Base-by-base conservation (phyloP, 2,888 invertebrate genomes). In the Acleris laterana region DNA sequence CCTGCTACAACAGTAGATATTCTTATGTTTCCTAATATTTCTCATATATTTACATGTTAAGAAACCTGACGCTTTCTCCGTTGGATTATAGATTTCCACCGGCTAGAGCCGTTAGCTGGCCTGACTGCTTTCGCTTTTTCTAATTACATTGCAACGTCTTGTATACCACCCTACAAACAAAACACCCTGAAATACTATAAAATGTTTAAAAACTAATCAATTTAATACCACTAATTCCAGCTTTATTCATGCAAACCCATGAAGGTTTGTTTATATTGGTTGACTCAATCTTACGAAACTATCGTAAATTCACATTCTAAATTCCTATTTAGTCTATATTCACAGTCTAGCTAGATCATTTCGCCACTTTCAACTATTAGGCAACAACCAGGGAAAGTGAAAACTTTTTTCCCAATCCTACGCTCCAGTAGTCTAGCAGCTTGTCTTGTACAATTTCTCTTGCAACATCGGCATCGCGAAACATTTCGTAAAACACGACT, bases 391-490 rank as follows among this genome's bases (percentile, higher is more conserved):
- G 85, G 84, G 90, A 90, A 91, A 90, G 88, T 85, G 75, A 63
- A 69, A 77, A 83, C 85, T 87, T 90, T 90, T 88, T 92, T 90
- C 87, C 81, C 86, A 92, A 93, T 92, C 82, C 80, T 85, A 93
- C 91, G 93, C 90, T 92, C 89, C 87, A 92, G 84, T 91, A 88
- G 87, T 76, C 82, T 78, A 82, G 79, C 79, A 78, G 78, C 81
- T 78, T 79, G 82, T 82, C 81, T 80, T 81, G 83, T 82, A 88
- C 88, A 89, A 88, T 90, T 90, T 90, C 87, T 90, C 83, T 90
- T 91, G 82, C 90, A 85, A 88, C 84, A 90, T 76, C 75, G 75
- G 71, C 78, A 78, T 76, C 79, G 79, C 77, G 78, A 77, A 77
- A 73, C 73, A 79, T 91, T 89, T 90, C 90, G 88, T 79, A 89